Evolutionary conservation across 2,113 vertebrate species (phyloP).

Genomic region (cat (Felis catus)): DNA sequence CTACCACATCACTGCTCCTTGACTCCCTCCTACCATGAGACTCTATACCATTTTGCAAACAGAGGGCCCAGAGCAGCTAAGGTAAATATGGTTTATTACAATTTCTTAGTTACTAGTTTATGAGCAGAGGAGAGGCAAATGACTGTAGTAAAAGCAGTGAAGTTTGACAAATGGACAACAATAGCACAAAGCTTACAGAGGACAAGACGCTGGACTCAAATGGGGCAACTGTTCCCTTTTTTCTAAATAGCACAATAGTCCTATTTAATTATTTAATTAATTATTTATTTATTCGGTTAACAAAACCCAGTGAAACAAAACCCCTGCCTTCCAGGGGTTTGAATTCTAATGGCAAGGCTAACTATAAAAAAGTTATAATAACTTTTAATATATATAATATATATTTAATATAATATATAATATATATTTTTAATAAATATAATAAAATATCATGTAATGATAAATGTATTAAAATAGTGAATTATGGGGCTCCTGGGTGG

Average conservation of each 20-base stretch:
- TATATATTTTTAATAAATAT: not conserved
- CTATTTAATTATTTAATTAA: not conserved
- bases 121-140: not conserved
- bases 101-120: not conserved
- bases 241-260: too few species aligned
- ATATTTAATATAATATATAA: too few species aligned
- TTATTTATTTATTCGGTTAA: constrained; percentile 12
- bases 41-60: not conserved
- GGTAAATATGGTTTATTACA: not conserved
- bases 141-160: not conserved
- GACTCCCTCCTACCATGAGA: not conserved
- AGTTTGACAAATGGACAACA: not conserved
- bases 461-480: constrained; percentile 1
- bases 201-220: not conserved
- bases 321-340: not conserved
- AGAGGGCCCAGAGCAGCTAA: not conserved
- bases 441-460: not conserved
- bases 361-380: not conserved
- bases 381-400: too few species aligned
- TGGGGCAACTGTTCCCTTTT: not conserved
- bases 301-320: not conserved
- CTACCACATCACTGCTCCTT: not conserved
- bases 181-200: not conserved
- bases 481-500: too few species aligned
- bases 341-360: not conserved